Conservation (phyloP, 1,140 invertebrate genomes). For the Magallana gigas region DNA sequence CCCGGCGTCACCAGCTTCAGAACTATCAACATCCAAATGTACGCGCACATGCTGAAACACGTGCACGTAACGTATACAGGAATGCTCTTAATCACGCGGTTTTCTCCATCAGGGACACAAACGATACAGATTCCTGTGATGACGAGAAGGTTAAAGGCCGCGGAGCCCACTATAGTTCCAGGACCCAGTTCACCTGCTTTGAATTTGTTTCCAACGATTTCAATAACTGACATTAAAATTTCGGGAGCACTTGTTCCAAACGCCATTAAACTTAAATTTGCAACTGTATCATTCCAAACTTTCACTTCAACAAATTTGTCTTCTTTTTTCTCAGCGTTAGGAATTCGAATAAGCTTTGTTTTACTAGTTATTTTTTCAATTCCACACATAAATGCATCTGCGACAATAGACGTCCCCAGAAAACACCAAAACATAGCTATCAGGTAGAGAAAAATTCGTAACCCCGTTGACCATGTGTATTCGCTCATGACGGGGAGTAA, state of each 20-base stretch:
- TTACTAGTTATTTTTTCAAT: constrained; percentile 86
- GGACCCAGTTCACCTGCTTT: constrained; percentile 83
- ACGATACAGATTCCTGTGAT: constrained; percentile 83
- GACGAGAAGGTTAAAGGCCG: constrained; percentile 84
- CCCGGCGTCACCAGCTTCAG: constrained; percentile 79
- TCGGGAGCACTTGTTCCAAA: constrained; percentile 85
- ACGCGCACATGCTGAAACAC: constrained; percentile 83
- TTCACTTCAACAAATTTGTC: constrained; percentile 74
- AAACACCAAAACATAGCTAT: constrained; percentile 82
- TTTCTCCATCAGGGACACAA: constrained; percentile 81
- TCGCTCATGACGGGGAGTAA: constrained; percentile 82
- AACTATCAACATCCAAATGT: constrained; percentile 84
- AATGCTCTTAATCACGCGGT: constrained; percentile 89
- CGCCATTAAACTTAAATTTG: constrained; percentile 85
- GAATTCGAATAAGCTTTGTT: constrained; percentile 81
- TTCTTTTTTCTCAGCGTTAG: constrained; percentile 69
- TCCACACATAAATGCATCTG: constrained; percentile 84
- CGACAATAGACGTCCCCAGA: constrained; percentile 83
- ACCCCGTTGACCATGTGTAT: constrained; percentile 79
- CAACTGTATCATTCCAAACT: constrained; percentile 85
- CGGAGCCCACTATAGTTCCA: constrained; percentile 85
- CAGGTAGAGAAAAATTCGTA: constrained; percentile 82
- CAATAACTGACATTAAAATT: constrained; percentile 84
- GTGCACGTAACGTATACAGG: constrained; percentile 82
- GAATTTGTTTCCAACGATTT: constrained; percentile 82